Evolutionary conservation across 1,140 invertebrate species (phyloP).

Genomic region (Macrotrachela quadricornifera): DNA sequence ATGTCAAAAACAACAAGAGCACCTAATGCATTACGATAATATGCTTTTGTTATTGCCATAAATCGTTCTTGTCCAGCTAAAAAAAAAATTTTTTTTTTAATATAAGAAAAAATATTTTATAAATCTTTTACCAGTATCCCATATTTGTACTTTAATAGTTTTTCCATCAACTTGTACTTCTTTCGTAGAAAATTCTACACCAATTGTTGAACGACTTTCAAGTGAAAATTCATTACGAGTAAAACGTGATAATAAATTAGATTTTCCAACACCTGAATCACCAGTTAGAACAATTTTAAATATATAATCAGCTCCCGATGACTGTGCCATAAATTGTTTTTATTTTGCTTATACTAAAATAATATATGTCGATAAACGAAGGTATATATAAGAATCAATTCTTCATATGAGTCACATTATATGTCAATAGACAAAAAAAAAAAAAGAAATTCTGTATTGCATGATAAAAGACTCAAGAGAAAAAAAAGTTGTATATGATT

Average conservation of each 20-base stretch:
- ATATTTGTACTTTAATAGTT: constrained; percentile 61
- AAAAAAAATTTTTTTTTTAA: too few relatives aligned
- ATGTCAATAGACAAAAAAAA: too few relatives aligned
- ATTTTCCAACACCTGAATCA: constrained; percentile 12
- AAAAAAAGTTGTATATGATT: too few relatives aligned
- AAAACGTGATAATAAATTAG: constrained; percentile 9
- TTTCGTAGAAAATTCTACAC: constrained; percentile 35
- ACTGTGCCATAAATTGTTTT: too few relatives aligned
- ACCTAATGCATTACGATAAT: constrained; percentile 20
- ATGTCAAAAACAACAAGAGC: constrained; percentile 24
- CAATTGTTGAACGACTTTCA: constrained; percentile 11
- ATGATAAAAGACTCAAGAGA: too few relatives aligned
- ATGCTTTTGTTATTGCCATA: neutral
- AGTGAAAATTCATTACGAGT: constrained; percentile 10
- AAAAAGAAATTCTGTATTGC: too few relatives aligned
- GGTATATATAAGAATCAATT: too few relatives aligned
- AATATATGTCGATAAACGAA: too few relatives aligned
- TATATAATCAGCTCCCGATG: neutral
- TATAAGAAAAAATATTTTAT: too few relatives aligned
- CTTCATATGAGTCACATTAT: too few relatives aligned
- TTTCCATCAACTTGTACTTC: constrained; percentile 63
- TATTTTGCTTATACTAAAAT: too few relatives aligned
- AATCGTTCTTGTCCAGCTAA: constrained; percentile 4
- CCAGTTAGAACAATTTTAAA: constrained; percentile 11
- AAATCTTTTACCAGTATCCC: constrained; percentile 21